Conservation (phyloP, 2,888 invertebrate species). For the Lasioglossum marginatum region DNA sequence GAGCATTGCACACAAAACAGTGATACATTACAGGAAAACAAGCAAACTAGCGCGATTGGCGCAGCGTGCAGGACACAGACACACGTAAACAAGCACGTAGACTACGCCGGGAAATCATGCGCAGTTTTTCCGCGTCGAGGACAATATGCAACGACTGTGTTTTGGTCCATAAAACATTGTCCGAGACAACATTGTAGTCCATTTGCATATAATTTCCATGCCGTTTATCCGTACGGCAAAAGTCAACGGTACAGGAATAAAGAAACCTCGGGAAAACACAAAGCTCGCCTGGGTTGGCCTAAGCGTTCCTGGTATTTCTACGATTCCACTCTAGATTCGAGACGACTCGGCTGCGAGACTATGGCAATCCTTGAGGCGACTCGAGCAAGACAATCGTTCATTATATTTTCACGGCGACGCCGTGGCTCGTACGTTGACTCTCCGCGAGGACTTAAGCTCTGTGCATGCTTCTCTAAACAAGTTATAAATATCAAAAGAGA, state of each 20-base stretch:
- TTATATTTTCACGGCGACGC: conserved; percentile 45
- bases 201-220: conserved; percentile 37
- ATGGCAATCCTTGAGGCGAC: conserved; percentile 32
- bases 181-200: conserved; percentile 34
- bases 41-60: background rate
- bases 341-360: conserved; percentile 5
- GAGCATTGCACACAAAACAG: background rate
- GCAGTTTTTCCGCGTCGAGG: background rate
- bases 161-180: conserved; percentile 37
- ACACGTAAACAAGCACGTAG: background rate
- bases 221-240: conserved; percentile 11
- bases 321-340: conserved; percentile 28
- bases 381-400: conserved; percentile 59
- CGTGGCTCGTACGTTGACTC: conserved; percentile 62
- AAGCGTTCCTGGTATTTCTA: conserved; percentile 2
- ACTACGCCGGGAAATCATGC: background rate
- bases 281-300: background rate
- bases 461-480: conserved; percentile 62
- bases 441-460: conserved; percentile 25
- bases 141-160: conserved; percentile 34
- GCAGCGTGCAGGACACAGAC: background rate
- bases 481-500: conserved; percentile 63
- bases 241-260: conserved; percentile 24
- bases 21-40: background rate
- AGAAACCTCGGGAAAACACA: conserved; percentile 21